Evolutionary conservation across 2,113 vertebrate species (phyloP).

Genomic region (Centrocercus urophasianus): DNA sequence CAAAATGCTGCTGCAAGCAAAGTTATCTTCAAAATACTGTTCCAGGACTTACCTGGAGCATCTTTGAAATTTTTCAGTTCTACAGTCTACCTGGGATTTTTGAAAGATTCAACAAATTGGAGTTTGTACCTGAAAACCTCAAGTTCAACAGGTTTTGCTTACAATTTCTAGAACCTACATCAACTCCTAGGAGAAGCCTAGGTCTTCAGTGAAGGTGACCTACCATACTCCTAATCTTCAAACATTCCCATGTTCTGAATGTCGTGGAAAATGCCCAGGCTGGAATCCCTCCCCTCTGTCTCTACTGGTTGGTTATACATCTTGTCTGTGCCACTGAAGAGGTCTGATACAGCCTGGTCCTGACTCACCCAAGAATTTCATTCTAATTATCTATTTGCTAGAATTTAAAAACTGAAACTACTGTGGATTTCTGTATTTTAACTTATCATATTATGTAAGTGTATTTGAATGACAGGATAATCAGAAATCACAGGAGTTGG

Average conservation of each 20-base stretch:
- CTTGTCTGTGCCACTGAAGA: background rate
- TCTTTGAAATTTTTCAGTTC: background rate
- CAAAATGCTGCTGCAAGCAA: background rate
- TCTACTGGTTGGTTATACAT: background rate
- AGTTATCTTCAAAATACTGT: background rate
- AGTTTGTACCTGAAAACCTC: background rate
- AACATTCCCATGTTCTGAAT: background rate
- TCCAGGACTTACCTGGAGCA: background rate
- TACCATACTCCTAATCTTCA: background rate
- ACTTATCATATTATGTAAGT: background rate
- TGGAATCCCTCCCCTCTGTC: background rate
- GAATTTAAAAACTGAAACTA: background rate
- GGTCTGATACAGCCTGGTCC: background rate
- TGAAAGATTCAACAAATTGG: background rate
- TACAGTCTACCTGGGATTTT: background rate
- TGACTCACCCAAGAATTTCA: background rate
- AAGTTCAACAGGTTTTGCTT: background rate
- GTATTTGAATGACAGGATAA: background rate
- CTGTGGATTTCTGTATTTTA: background rate
- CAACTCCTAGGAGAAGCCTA: background rate
- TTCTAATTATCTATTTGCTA: background rate
- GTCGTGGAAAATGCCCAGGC: background rate
- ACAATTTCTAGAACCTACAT: background rate
- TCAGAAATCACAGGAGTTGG: background rate
- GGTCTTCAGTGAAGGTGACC: background rate